Evolutionary conservation across 2,888 invertebrate species (phyloP).

Genomic region (Atrina japonica): DNA sequence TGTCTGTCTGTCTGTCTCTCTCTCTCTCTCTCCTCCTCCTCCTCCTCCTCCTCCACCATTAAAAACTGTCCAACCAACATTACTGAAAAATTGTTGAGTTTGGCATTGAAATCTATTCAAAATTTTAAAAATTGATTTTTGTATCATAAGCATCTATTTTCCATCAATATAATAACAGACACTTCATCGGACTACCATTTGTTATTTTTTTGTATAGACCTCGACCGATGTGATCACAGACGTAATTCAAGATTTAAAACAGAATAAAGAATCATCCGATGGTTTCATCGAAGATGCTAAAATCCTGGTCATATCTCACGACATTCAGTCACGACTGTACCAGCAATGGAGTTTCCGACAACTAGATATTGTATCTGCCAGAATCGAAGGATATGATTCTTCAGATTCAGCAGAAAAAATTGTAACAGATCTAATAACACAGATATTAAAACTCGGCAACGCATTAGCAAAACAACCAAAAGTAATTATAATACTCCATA

Average conservation of each 20-base stretch:
- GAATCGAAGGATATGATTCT: constrained; percentile 75
- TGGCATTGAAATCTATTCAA: too few species aligned
- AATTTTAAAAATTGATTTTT: too few species aligned
- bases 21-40: too few species aligned
- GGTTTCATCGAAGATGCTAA: constrained; percentile 66
- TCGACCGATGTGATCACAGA: constrained; percentile 69
- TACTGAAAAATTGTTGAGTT: too few species aligned
- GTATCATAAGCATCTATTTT: too few species aligned
- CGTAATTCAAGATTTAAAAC: constrained; percentile 61
- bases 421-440: constrained; percentile 72
- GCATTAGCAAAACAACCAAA: constrained; percentile 76
- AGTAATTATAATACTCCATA: constrained; percentile 53
- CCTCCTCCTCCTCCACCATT: too few species aligned
- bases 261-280: constrained; percentile 44
- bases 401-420: constrained; percentile 71
- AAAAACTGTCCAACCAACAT: too few species aligned
- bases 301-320: constrained; percentile 74
- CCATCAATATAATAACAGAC: too few species aligned
- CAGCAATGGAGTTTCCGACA: constrained; percentile 74
- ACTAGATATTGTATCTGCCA: constrained; percentile 76
- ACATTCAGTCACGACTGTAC: constrained; percentile 73
- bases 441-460: constrained; percentile 76
- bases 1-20: too few species aligned
- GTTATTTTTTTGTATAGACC: constrained; percentile 63
- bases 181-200: too few species aligned